phyloP scores from a whole-genome alignment of 2,113 vertebrate species.

The Hippocampus abdominalis region DNA sequence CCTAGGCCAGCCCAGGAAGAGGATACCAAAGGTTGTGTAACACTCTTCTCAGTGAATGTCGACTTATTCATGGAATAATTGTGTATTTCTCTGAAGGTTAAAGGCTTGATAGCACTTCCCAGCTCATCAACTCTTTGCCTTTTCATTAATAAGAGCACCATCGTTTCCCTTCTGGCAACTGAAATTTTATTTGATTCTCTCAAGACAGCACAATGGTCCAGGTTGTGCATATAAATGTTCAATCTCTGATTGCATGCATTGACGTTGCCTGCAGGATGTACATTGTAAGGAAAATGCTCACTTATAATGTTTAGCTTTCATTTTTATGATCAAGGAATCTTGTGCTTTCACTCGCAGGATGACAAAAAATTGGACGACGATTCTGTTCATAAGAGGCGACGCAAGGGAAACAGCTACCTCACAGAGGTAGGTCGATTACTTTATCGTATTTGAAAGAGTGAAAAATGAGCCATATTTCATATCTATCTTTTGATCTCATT shows the following conservation, averaged over 20 bases:
- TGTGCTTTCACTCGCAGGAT: conserved; percentile 62
- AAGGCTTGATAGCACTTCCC: neutral
- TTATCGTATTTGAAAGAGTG: neutral
- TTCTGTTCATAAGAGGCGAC: conserved; percentile 80
- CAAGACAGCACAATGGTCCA: neutral
- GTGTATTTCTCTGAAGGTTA: neutral
- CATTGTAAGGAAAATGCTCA: neutral
- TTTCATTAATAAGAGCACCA: neutral
- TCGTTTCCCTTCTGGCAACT: accelerated
- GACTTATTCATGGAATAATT: neutral
- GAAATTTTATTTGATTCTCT: conserved; percentile 1
- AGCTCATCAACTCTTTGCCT: neutral
- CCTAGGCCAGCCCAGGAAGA: conserved; percentile 79
- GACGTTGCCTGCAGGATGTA: neutral
- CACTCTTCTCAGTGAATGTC: neutral
- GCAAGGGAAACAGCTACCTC: conserved; percentile 75
- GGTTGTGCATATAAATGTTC: neutral
- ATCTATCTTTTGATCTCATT: neutral
- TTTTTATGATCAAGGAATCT: neutral
- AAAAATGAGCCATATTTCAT: neutral
- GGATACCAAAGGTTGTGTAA: conserved; percentile 82
- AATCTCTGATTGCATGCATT: neutral
- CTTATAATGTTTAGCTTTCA: neutral
- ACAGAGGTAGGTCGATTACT: conserved; percentile 75
- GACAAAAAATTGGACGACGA: conserved; percentile 82